Evolutionary conservation across 2,888 invertebrate genomes (phyloP).

Genomic region (Caenorhabditis sp.): DNA sequence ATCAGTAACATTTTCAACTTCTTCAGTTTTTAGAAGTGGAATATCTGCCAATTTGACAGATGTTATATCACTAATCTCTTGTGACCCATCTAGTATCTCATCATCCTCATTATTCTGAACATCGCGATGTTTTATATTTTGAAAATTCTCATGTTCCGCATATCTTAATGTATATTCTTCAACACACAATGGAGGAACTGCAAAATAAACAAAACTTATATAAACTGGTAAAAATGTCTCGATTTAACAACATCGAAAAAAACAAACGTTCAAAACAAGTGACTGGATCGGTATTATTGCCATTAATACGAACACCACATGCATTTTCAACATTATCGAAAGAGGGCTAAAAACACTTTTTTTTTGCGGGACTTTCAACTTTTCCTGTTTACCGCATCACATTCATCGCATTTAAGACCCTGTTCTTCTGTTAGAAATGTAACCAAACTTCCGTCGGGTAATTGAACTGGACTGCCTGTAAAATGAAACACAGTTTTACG

Average conservation of each 20-base stretch:
- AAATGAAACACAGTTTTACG: constrained; percentile 1
- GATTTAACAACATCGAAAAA: not conserved
- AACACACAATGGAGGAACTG: constrained; percentile 48
- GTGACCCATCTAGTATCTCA: constrained; percentile 2
- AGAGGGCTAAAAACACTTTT: constrained; percentile 11
- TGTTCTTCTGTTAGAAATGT: constrained; percentile 61
- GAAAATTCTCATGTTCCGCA: constrained; percentile 11
- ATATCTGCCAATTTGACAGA: not conserved
- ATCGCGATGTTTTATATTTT: not conserved
- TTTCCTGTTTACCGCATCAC: constrained; percentile 43
- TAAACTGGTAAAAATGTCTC: not conserved
- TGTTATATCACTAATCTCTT: constrained; percentile 8
- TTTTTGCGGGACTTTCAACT: not conserved
- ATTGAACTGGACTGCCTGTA: constrained; percentile 59
- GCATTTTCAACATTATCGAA: constrained; percentile 50
- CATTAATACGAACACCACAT: constrained; percentile 59
- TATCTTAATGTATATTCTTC: constrained; percentile 48
- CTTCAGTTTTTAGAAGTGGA: constrained; percentile 3
- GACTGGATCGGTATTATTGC: constrained; percentile 49
- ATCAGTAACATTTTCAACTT: not conserved
- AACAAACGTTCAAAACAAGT: constrained; percentile 49
- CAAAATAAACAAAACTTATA: constrained; percentile 8
- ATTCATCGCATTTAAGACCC: constrained; percentile 58
- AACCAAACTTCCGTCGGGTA: constrained; percentile 45
- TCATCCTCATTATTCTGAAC: not conserved